Percentiles rank a stretch among this genome's conserved stretches.
Evolutionary conservation across 2,888 invertebrate genomes (phyloP).

Genomic region (Argyresthia goedartella): DNA sequence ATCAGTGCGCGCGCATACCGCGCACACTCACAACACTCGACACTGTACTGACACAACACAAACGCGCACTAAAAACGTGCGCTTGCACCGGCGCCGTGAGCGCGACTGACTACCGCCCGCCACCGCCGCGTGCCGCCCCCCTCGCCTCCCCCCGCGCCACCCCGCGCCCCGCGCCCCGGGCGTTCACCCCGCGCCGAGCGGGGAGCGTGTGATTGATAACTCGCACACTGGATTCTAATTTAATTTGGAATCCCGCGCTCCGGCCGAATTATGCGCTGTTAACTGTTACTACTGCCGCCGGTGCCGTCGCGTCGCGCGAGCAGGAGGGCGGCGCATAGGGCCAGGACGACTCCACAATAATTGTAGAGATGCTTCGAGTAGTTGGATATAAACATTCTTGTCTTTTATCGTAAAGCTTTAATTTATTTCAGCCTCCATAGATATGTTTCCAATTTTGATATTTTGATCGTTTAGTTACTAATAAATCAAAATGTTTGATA

Average conservation of each 20-base stretch:
- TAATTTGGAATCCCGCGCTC: neutral
- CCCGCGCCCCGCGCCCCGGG: constrained; percentile 15
- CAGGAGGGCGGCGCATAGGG: neutral
- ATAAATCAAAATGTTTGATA: too few species aligned
- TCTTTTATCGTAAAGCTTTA: too few species aligned
- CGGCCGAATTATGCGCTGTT: neutral
- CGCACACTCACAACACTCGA: constrained; percentile 17
- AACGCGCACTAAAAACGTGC: constrained; percentile 11
- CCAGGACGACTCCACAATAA: too few species aligned
- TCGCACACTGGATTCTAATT: too few species aligned
- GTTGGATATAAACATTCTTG: too few species aligned
- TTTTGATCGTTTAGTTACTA: too few species aligned
- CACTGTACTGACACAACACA: constrained; percentile 13
- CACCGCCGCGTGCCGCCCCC: constrained; percentile 24
- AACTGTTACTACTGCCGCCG: neutral
- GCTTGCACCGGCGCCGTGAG: constrained; percentile 33
- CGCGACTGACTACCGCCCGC: constrained; percentile 39
- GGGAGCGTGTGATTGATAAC: too few species aligned
- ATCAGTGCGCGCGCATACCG: constrained; percentile 26
- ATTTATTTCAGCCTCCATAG: too few species aligned
- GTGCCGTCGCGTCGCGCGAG: neutral
- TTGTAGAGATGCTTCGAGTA: too few species aligned
- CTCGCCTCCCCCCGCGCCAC: constrained; percentile 14
- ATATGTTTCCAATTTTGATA: too few species aligned
- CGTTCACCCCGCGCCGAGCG: too few species aligned